Evolutionary conservation across 2,797 vertebrate genomes (phyloP).

Genomic region (Iguana delicatissima): DNA sequence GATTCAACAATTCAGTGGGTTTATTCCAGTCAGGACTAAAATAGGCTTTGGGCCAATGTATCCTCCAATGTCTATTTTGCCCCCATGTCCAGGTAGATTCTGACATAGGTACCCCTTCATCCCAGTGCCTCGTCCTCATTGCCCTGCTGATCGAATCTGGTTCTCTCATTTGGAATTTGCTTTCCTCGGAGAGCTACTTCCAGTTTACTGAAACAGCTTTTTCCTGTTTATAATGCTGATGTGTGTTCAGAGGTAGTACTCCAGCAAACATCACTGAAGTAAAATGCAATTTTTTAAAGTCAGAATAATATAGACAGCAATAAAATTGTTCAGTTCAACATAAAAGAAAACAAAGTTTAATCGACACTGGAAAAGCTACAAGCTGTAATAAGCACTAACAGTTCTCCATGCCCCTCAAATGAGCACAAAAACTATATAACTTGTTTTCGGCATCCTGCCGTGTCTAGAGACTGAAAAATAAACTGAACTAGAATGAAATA

Average conservation of each 20-base stretch:
- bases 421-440: slow-evolving; percentile 38
- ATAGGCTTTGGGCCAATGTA: not conserved
- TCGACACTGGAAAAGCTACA: slow-evolving; percentile 51
- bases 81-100: not conserved
- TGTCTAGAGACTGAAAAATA: slow-evolving; percentile 71
- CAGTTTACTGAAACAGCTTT: slow-evolving; percentile 58
- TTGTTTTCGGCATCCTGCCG: slow-evolving; percentile 63
- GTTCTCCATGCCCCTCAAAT: slow-evolving; percentile 63
- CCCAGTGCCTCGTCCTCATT: not conserved
- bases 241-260: slow-evolving; percentile 43
- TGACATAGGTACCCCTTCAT: not conserved
- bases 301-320: slow-evolving; percentile 62
- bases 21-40: too few relatives aligned
- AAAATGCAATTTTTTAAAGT: not conserved
- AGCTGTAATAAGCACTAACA: slow-evolving; percentile 36
- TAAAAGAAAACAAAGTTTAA: slow-evolving; percentile 71
- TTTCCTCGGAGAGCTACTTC: slow-evolving; percentile 52
- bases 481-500: slow-evolving; percentile 60
- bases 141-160: not conserved
- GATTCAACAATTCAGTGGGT: too few relatives aligned
- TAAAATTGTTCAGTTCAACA: slow-evolving; percentile 49
- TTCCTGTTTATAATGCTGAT: slow-evolving; percentile 57
- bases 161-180: slow-evolving; percentile 39
- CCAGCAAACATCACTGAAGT: slow-evolving; percentile 58
- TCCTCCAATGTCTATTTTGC: not conserved